Conservation (phyloP, 2,888 invertebrate species). For the Mayetiola destructor region DNA sequence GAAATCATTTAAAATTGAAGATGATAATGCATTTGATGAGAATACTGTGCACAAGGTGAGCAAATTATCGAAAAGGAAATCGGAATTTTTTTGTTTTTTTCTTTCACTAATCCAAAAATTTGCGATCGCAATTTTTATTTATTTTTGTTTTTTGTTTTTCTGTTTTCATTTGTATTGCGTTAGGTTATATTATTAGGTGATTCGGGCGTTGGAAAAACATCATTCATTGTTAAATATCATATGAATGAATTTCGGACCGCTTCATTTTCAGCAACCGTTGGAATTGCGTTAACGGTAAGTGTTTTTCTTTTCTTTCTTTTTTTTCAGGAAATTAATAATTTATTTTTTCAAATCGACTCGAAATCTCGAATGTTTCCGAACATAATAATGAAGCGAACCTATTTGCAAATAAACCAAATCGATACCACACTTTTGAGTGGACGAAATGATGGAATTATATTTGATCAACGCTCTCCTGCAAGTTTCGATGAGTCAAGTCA, state of each 20-base stretch:
- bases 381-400: too few relatives aligned
- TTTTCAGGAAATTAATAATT: too few relatives aligned
- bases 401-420: too few relatives aligned
- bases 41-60: conserved; percentile 52
- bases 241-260: conserved; percentile 82
- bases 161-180: not conserved
- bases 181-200: conserved; percentile 88
- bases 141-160: not conserved
- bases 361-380: too few relatives aligned
- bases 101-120: not conserved
- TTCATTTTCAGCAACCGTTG: conserved; percentile 87
- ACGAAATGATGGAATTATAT: too few relatives aligned
- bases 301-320: too few relatives aligned
- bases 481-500: too few relatives aligned
- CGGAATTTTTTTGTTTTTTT: not conserved
- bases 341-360: too few relatives aligned
- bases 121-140: not conserved
- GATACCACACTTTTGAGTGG: too few relatives aligned
- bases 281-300: conserved; percentile 89
- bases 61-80: not conserved
- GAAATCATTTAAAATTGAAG: conserved; percentile 34
- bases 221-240: conserved; percentile 82
- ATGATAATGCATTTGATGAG: conserved; percentile 36
- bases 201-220: conserved; percentile 88
- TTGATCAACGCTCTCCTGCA: too few relatives aligned